phyloP scores from a whole-genome alignment of 2,888 invertebrate genomes.

The Drosophila niveifrons region DNA sequence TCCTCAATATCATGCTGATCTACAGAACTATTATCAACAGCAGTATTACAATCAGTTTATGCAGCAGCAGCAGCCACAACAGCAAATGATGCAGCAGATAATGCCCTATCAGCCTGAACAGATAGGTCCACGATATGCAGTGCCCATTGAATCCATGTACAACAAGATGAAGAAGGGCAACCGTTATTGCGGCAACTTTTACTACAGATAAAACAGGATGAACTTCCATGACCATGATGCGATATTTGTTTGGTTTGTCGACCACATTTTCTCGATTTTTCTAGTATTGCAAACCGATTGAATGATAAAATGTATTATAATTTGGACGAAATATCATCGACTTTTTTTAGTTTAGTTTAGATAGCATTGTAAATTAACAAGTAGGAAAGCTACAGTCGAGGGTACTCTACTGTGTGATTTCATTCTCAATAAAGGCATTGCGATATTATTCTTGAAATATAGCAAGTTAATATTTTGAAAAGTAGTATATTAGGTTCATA shows the following conservation, averaged over 20 bases:
- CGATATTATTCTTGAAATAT: too few species aligned
- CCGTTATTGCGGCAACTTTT: slow-evolving; percentile 65
- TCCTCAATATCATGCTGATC: not conserved
- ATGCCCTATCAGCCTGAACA: not conserved
- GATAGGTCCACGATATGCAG: slow-evolving; percentile 32
- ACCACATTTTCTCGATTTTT: not conserved
- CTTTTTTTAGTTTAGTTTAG: too few species aligned
- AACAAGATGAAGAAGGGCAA: slow-evolving; percentile 14
- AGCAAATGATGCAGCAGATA: slow-evolving; percentile 1
- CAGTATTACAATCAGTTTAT: slow-evolving; percentile 13
- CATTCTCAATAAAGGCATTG: too few species aligned
- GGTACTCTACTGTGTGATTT: too few species aligned
- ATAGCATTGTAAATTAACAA: too few species aligned
- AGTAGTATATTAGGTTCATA: too few species aligned
- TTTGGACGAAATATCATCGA: not conserved
- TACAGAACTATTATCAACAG: slow-evolving; percentile 20
- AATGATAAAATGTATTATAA: too few species aligned
- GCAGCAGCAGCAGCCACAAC: slow-evolving; percentile 33
- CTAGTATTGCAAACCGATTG: not conserved
- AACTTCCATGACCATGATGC: not conserved
- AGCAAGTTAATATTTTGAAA: too few species aligned
- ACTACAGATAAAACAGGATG: slow-evolving; percentile 37
- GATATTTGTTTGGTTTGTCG: not conserved
- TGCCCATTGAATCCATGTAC: slow-evolving; percentile 45
- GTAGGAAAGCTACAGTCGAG: too few species aligned